Evolutionary conservation across 2,888 invertebrate species (phyloP), one percentile per base, ranked within the genome.

Genomic region (Steinernema hermaphroditum): DNA sequence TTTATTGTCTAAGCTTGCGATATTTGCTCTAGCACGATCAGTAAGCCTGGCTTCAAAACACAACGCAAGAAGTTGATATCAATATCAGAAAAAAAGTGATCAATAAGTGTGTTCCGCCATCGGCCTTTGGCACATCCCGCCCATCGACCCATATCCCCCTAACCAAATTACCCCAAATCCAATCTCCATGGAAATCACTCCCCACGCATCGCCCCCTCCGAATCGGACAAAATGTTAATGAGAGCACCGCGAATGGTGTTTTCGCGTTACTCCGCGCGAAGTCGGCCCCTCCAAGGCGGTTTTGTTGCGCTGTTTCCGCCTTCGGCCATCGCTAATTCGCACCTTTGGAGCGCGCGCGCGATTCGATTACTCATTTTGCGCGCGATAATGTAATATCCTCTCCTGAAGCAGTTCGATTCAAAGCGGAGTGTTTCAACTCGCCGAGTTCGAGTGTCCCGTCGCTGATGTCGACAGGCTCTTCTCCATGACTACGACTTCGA

Each of bases 291-390:
- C 37, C 37, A n/a, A n/a, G 46, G 22, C 8, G 8, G n/a, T 19
- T 46, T 46, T 46, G 46, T 46, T 16, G 46, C 46, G 43, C 8
- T 41, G 9, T 41, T 19, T n/a, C 22, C 46, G 16, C 46, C 46
- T n/a, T 46, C 22, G n/a, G n/a, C 46, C 16, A n/a, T 16, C 62
- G 62, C 29, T 62, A 62, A 62, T 62, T 62, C 62, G 29, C 32
- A 62, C 62, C 62, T 62, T 62, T 37, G 27, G 32, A 62, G 62
- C 46, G 32, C 62, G 32, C 62, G 29, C 62, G 62, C 62, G 62
- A 62, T 62, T 62, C 62, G 62, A 62, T 62, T 62, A 62, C 62
- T 62, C 29, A 62, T 62, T 62, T 62, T 62, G 62, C 62, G 62
- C 8, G 46, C 62, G 27, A 24, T 62, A 62, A 62, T 62, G 27